phyloP scores from a whole-genome alignment of 1,140 invertebrate genomes.

The Calosoma granatense region DNA sequence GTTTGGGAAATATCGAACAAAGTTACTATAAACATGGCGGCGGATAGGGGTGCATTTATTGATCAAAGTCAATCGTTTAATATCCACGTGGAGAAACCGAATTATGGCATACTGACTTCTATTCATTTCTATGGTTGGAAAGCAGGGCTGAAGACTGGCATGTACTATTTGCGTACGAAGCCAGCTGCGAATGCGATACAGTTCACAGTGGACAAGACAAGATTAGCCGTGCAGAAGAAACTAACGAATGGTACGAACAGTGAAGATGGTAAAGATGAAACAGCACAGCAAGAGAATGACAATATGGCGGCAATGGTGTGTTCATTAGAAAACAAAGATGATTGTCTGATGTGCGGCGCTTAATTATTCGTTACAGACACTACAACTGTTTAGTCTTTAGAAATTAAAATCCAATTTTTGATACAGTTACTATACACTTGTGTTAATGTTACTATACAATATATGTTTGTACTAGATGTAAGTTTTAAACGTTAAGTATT shows the following conservation, averaged over 20 bases:
- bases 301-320: constrained; percentile 72
- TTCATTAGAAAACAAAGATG: constrained; percentile 83
- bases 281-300: constrained; percentile 37
- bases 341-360: constrained; percentile 73
- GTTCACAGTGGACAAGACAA: constrained; percentile 93
- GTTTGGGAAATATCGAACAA: constrained; percentile 99
- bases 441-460: too few relatives aligned
- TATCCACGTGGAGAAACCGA: constrained; percentile 91
- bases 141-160: constrained; percentile 94
- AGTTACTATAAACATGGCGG: constrained; percentile 91
- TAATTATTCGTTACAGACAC: too few relatives aligned
- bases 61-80: constrained; percentile 98
- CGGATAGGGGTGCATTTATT: constrained; percentile 94
- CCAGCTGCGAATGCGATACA: constrained; percentile 94
- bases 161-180: constrained; percentile 97
- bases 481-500: too few relatives aligned
- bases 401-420: too few relatives aligned
- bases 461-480: too few relatives aligned
- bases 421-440: too few relatives aligned
- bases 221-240: constrained; percentile 36
- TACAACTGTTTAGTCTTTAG: too few relatives aligned
- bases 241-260: constrained; percentile 18
- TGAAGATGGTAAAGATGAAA: constrained; percentile 27
- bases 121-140: constrained; percentile 99
- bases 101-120: constrained; percentile 87